Evolutionary conservation across 2,113 vertebrate genomes (phyloP), one percentile per base, ranked within the genome.

Genomic region (Climacteris rufus): DNA sequence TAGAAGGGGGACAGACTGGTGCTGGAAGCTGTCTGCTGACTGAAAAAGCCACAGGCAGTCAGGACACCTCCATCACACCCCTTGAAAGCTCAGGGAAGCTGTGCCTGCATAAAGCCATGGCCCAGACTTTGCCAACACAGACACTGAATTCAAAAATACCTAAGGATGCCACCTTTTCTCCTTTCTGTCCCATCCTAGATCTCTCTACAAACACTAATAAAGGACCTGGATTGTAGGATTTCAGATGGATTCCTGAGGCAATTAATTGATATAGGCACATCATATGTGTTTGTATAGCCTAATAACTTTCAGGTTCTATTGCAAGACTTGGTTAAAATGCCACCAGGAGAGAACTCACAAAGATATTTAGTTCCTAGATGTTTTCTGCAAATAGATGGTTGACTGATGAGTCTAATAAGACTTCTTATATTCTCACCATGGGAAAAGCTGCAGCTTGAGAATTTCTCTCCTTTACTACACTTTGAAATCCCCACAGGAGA

Each of bases 31-130:
- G 22, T 15, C 13, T 63, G 31, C 19, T 8, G 5, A 31, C 28
- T 59, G 27, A 5, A 10, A 54, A 22, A 76, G 8, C 11, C 15
- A 11, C 19, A 68, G 15, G 30, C 27, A 68, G 37, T 21, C 40
- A 69, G 35, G n/a, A 45, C 18, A 83, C 3, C 10, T 28, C 45
- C 61, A 68, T 1, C 76, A 69, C 31, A 19, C 0, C 7, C 1
- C 0, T 0, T 1, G 3, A 37, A 24, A 79, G 22, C 22, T 37
- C 44, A n/a, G 0, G 28, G n/a, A 63, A 40, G 15, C 23, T 52
- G 25, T 13, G 16, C 16, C 39, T 70, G 20, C 50, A 21, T 3
- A 23, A 78, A 71, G 19, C 22, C 54, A 49, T 61, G 19, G 11
- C 30, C 35, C 15, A 54, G 6, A 18, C 33, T 65, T 21, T 13